These are phyloP conservation scores for Drosophila seguyi DNA, from an alignment of 1,140 invertebrate species.

Conservation along the genomic window DNA sequence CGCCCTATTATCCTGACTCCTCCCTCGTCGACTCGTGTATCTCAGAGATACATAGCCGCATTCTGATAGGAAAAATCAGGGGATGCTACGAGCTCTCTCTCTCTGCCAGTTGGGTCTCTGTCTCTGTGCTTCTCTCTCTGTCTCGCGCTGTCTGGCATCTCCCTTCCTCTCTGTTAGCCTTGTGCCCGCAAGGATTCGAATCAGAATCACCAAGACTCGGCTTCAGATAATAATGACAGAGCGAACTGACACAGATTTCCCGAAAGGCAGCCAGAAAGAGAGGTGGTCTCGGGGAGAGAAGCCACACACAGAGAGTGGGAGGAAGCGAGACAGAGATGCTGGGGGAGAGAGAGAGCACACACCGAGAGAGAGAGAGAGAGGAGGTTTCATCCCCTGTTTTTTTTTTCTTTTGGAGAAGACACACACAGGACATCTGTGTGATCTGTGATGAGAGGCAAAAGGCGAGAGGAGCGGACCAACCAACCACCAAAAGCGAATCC, in stretches of 20 bases:
- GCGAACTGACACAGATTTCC: constrained; percentile 76
- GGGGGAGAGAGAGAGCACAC: constrained; percentile 11
- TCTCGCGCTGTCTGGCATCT: constrained; percentile 14
- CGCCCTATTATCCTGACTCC: constrained; percentile 84
- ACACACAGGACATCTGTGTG: constrained; percentile 61
- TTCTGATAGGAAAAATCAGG: constrained; percentile 72
- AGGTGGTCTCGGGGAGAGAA: constrained; percentile 5
- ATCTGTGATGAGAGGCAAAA: constrained; percentile 27
- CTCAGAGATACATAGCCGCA: constrained; percentile 77
- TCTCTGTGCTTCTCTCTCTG: neutral
- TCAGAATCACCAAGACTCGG: constrained; percentile 51
- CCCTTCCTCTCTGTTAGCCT: constrained; percentile 26
- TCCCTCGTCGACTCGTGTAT: constrained; percentile 70
- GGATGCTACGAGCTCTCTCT: constrained; percentile 49
- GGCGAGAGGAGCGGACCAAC: constrained; percentile 23
- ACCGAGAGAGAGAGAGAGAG: constrained; percentile 5
- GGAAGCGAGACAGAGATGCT: constrained; percentile 13
- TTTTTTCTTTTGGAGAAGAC: constrained; percentile 61
- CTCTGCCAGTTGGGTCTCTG: constrained; percentile 1
- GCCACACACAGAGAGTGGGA: constrained; percentile 1
- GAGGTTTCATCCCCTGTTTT: constrained; percentile 68
- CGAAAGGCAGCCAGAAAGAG: constrained; percentile 18
- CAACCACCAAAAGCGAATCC: constrained; percentile 40
- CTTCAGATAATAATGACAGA: constrained; percentile 61
- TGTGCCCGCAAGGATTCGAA: constrained; percentile 65